phyloP scores from a whole-genome alignment of 2,113 vertebrate species.

The Ranitomeya imitator region DNA sequence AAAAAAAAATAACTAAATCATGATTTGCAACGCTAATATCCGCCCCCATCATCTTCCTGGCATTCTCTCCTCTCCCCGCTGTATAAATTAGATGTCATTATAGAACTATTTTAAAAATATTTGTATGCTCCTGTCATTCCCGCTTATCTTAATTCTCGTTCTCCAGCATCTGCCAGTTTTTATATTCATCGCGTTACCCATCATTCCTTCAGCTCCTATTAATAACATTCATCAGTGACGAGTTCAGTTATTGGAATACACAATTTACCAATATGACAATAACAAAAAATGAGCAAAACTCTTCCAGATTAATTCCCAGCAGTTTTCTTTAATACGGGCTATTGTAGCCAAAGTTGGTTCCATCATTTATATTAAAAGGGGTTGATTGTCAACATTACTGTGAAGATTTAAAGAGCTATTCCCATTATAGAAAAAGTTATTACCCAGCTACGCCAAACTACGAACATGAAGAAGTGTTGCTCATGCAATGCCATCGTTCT shows the following conservation, averaged over 20 bases:
- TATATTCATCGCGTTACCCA: conserved; percentile 33
- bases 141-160: conserved; percentile 46
- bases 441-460: too few relatives aligned
- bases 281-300: conserved; percentile 3
- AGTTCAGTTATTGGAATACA: conserved; percentile 22
- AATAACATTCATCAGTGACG: conserved; percentile 32
- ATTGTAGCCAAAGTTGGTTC: not conserved
- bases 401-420: too few relatives aligned
- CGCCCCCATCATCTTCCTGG: not conserved
- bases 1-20: not conserved
- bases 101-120: conserved; percentile 41
- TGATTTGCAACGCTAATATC: conserved; percentile 36
- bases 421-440: too few relatives aligned
- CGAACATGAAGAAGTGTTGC: too few relatives aligned
- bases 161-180: conserved; percentile 33
- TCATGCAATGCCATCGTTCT: too few relatives aligned
- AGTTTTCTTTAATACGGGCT: not conserved
- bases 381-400: too few relatives aligned
- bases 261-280: conserved; percentile 24
- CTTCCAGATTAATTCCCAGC: not conserved
- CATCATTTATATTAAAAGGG: not conserved
- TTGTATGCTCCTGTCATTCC: conserved; percentile 53
- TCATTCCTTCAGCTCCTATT: not conserved
- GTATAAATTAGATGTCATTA: conserved; percentile 51
- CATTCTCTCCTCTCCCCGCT: not conserved